Evolutionary conservation across 2,113 vertebrate species (phyloP), one percentile per base, ranked within the genome.

Genomic region (Megaptera novaeangliae): DNA sequence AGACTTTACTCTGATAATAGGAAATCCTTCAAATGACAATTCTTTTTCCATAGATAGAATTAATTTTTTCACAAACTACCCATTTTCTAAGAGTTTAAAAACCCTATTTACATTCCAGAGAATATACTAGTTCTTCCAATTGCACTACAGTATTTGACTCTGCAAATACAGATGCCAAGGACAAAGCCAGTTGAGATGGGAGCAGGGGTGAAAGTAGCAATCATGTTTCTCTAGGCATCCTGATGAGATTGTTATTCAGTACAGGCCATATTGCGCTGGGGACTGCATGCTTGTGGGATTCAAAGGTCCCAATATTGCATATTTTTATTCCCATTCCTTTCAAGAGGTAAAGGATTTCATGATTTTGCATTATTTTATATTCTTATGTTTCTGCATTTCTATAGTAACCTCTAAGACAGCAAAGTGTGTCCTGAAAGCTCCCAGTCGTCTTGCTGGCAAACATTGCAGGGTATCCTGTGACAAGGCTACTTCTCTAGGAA

Each of bases 61-160:
- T 82, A 34, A 1, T 36, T 89, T 71, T 84, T 59, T 52, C 29
- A 80, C 6, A 13, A 88, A 31, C 82, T 84, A 74, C n/a, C 57
- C 14, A 87, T 94, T 96, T 97, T 92, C n/a, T 29, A 88, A 87
- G 74, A 88, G 25, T 92, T 90, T 77, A 94, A 96, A 97, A 92
- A 59, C 82, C 36, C 44, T 78, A 83, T 88, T 93, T 86, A 85
- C 36, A 68, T 96, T 94, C 39, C 39, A 92, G 59, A 94, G 91
- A 81, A 87, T 87, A 85, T 66, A 92, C 81, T 25, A 55, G 6
- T 71, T 93, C 75, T 96, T 95, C 41, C 59, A 84, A 82, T 77
- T 94, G n/a, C 23, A 39, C 31, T 63, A 52, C 9, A 90, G 8
- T 96, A 87, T 94, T 96, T 96, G 55, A 59, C 49, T 84, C 63